Evolutionary conservation across 2,797 vertebrate species (phyloP).

Genomic region (Emydoidea blandingii): DNA sequence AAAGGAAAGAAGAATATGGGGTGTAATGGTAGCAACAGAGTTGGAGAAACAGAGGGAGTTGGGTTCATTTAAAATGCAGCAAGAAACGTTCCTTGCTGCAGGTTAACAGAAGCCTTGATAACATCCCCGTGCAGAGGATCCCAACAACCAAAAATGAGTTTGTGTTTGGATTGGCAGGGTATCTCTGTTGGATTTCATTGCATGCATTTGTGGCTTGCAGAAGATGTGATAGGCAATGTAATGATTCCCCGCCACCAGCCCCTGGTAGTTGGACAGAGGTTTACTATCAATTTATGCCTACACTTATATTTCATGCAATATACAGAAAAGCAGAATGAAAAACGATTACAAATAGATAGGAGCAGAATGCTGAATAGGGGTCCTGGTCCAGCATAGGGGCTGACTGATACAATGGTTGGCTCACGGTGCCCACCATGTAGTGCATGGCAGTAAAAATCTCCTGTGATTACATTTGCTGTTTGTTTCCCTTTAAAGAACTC

Average conservation of each 20-base stretch:
- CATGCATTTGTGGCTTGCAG: background rate
- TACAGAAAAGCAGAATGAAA: background rate
- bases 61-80: background rate
- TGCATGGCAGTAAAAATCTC: background rate
- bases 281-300: background rate
- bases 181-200: background rate
- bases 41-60: background rate
- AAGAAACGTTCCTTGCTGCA: background rate
- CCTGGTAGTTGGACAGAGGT: background rate
- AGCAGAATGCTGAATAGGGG: background rate
- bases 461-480: background rate
- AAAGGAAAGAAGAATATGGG: background rate
- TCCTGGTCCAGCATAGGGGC: background rate
- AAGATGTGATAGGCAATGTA: background rate
- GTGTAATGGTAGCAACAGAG: background rate
- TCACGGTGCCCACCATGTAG: background rate
- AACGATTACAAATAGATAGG: background rate
- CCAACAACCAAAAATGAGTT: background rate
- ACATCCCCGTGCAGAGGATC: background rate
- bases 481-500: background rate
- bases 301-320: fast-evolving
- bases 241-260: background rate
- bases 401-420: background rate
- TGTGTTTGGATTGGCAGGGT: background rate
- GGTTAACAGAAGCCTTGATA: background rate